A percentile compares a stretch with the other conserved stretches of the same genome.
Conservation (phyloP, 2,888 invertebrate genomes). For the Ophioninae sp. region DNA sequence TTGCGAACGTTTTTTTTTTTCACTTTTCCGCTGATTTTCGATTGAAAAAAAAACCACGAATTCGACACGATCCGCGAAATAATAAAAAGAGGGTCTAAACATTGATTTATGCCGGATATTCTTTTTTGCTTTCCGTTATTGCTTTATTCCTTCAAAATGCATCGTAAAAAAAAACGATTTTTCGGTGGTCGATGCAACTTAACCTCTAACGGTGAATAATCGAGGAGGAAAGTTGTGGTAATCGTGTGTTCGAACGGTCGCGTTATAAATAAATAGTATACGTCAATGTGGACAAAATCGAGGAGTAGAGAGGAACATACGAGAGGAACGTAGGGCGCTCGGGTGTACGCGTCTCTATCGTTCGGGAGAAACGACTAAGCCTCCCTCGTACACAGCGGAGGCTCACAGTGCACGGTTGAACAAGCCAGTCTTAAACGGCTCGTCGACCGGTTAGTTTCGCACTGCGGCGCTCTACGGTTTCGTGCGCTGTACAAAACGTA, state of each 20-base stretch:
- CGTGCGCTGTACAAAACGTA: conserved; percentile 7
- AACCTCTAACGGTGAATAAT: not conserved
- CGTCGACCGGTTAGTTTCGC: conserved; percentile 69
- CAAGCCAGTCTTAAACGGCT: conserved; percentile 71
- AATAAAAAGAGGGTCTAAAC: no score
- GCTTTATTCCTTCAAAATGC: no score
- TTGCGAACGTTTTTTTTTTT: no score
- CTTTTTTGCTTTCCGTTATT: no score
- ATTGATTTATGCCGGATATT: no score
- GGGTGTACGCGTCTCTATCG: conserved; percentile 40
- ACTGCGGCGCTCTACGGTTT: conserved; percentile 36
- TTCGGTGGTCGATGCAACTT: no score
- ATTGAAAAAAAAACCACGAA: no score
- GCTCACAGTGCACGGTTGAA: conserved; percentile 56
- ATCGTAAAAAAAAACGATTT: no score
- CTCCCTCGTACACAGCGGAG: conserved; percentile 65
- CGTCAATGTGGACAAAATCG: not conserved
- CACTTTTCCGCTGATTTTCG: no score
- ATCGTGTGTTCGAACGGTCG: conserved; percentile 15
- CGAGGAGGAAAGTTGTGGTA: not conserved
- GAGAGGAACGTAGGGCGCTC: not conserved
- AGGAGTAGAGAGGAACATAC: not conserved
- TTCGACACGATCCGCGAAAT: no score
- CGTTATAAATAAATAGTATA: conserved; percentile 17
- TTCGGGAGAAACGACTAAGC: conserved; percentile 50